Percentiles rank a stretch among this genome's conserved stretches.
phyloP scores from a whole-genome alignment of 2,797 vertebrate genomes.

The Myotis findleyi region DNA sequence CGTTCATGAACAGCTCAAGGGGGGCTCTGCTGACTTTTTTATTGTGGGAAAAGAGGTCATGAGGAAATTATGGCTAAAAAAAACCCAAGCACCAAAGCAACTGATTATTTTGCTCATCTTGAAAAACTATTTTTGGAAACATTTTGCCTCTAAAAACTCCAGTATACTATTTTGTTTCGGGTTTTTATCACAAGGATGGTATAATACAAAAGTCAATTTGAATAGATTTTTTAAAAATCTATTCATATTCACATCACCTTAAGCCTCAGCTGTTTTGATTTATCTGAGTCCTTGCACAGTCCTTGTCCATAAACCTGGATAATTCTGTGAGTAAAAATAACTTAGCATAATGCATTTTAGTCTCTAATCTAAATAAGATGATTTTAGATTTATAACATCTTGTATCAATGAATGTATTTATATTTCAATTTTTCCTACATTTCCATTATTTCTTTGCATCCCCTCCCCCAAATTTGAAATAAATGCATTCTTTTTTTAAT shows the following conservation, averaged over 20 bases:
- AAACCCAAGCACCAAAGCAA: background rate
- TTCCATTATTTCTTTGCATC: background rate
- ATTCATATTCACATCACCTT: background rate
- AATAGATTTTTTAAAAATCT: background rate
- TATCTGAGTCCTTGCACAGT: constrained; percentile 45
- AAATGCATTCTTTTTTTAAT: background rate
- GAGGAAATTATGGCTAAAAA: background rate
- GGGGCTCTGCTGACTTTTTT: background rate
- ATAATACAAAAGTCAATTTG: constrained; percentile 35
- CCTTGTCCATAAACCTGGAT: constrained; percentile 39
- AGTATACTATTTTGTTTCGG: background rate
- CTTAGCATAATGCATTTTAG: constrained; percentile 38
- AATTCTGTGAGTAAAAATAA: background rate
- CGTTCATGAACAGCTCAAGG: background rate
- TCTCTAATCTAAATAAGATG: constrained; percentile 16
- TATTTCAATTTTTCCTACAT: background rate
- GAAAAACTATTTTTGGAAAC: background rate
- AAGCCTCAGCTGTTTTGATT: constrained; percentile 42
- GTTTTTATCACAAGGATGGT: constrained; percentile 15
- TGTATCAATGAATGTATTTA: background rate
- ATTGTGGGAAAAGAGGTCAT: background rate
- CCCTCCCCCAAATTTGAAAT: background rate
- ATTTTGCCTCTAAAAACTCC: constrained; percentile 24
- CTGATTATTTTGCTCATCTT: background rate
- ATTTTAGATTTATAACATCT: constrained; percentile 26